Base-by-base conservation (phyloP, 2,113 vertebrate species). In the Bucco capensis region DNA sequence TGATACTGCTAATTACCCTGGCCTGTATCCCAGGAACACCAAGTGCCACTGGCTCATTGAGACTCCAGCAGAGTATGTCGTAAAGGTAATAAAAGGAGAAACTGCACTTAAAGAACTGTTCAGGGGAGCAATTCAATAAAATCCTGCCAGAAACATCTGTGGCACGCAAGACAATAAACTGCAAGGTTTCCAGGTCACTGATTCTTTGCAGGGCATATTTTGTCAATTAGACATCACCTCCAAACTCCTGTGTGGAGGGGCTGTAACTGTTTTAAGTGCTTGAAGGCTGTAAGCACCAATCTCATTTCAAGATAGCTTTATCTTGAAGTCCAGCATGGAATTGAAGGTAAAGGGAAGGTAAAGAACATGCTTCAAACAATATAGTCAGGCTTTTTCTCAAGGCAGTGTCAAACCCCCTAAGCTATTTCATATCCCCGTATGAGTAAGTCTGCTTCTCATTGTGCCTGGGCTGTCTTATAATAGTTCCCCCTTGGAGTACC, bases 21-120 rank as follows among this genome's bases (percentile, higher is more conserved):
- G 72, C 54, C 77, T 71, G 22, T 86, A 70, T 93, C 81, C 94
- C 77, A 93, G 93, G 85, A 61, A 71, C 72, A 65, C 12, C 1
- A 82, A 93, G 73, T 94, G 95, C 92, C 91, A 77, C 72, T 86
- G 96, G 93, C 78, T 96, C 86, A 78, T 93, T 88, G 94, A 89
- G 76, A 60, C 77, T 72, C 88, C 93, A 69, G 69, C 72, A 91
- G 93, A 90, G 54, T 65, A 88, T 64, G 80, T 95, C 9, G 0
- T 95, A 79, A 91, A 96, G 85, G 94, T 90, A 96, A 91, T 92
- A 92, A 93, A 88, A 62, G 40, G 23, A 95, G 62, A 91, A 88
- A 65, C 65, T 86, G 79, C 65, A 64, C 79, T 88, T 88, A 91
- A 90, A 74, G 69, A 89, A 35, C 47, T 56, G n/a, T 86, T 86